These are phyloP conservation scores for Elysia crispata DNA, from an alignment of 2,888 invertebrate genomes.

Conservation along the genomic window DNA sequence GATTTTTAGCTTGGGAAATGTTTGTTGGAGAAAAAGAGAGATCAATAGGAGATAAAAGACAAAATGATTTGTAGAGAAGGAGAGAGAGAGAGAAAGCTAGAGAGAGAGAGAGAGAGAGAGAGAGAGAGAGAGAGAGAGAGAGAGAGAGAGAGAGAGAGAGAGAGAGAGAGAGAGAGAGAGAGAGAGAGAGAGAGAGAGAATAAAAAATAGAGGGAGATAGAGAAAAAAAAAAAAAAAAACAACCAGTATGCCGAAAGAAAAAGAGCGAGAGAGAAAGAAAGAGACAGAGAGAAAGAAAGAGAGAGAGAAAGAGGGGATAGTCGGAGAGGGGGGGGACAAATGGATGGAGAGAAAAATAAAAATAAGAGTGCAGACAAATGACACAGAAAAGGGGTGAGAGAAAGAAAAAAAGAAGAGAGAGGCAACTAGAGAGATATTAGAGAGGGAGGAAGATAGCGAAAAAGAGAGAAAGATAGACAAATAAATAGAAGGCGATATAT, in stretches of 20 bases:
- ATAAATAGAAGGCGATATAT: too few species aligned
- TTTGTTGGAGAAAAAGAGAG: not conserved
- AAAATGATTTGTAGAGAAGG: not conserved
- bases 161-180: conserved; percentile 32
- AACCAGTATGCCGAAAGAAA: too few species aligned
- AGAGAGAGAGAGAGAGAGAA: conserved; percentile 25
- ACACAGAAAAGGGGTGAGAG: too few species aligned
- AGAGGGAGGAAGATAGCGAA: too few species aligned
- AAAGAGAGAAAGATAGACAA: too few species aligned
- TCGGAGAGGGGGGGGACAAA: not conserved
- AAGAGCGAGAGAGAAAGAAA: too few species aligned
- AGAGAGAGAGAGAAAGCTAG: conserved; percentile 33
- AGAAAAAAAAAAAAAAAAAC: not conserved
- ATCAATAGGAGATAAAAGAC: conserved; percentile 1
- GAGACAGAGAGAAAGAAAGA: too few species aligned
- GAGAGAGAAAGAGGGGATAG: not conserved
- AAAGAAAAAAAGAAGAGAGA: too few species aligned
- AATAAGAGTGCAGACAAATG: too few species aligned
- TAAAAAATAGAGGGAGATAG: not conserved
- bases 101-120: conserved; percentile 24
- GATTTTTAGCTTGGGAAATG: not conserved
- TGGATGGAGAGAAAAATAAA: not conserved
- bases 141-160: conserved; percentile 20
- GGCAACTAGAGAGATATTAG: too few species aligned
- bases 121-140: conserved; percentile 22